Conservation (phyloP, 2,113 vertebrate species). For the Pseudonaja textilis region DNA sequence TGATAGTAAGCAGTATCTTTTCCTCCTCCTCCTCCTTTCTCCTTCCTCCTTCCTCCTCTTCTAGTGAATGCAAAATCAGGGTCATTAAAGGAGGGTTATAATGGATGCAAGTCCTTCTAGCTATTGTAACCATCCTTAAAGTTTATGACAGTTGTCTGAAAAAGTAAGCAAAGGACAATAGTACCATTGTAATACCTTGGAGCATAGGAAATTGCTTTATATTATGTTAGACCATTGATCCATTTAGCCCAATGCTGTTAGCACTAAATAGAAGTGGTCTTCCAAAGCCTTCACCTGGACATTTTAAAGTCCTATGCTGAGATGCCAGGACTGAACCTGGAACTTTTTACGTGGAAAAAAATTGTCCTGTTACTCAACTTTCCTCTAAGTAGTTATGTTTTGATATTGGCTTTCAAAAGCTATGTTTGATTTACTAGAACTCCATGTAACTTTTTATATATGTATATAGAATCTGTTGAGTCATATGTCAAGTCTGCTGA, state of each 20-base stretch:
- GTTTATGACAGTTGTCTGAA: not conserved
- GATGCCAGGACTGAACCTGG: not conserved
- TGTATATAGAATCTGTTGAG: not conserved
- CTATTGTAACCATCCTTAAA: not conserved
- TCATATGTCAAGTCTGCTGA: not conserved
- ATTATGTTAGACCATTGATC: not conserved
- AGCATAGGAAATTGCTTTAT: not conserved
- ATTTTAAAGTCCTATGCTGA: not conserved
- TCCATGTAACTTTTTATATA: not conserved
- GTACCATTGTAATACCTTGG: not conserved
- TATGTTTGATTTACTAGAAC: not conserved
- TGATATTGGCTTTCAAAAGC: not conserved
- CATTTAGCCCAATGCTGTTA: not conserved
- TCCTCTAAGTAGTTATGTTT: not conserved
- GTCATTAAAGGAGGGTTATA: not conserved
- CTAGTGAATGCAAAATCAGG: not conserved
- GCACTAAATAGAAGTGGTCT: not conserved
- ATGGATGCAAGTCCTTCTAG: not conserved
- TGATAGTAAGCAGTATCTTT: not conserved
- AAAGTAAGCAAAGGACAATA: not conserved
- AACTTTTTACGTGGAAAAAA: not conserved
- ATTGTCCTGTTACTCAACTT: not conserved
- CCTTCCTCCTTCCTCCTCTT: no score
- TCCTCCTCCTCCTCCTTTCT: no score
- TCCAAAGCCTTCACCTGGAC: not conserved